phyloP scores from a whole-genome alignment of 2,888 invertebrate species.

The Agrotis clavis region DNA sequence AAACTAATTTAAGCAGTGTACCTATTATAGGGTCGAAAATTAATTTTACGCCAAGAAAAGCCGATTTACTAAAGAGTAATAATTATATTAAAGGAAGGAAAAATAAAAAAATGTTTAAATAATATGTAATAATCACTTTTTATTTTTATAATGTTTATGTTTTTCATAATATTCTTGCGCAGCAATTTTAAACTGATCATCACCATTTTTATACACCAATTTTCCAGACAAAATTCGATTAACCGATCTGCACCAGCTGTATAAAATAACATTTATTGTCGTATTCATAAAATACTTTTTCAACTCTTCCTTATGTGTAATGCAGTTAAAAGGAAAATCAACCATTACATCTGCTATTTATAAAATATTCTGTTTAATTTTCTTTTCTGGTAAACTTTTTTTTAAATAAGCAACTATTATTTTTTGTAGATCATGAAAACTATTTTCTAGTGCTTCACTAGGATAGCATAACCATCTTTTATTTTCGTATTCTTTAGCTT shows the following conservation, averaged over 20 bases:
- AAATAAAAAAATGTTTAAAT: not conserved
- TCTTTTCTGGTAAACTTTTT: not conserved
- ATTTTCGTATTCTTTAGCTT: not conserved
- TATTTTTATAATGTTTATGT: constrained; percentile 2
- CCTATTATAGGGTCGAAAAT: not conserved
- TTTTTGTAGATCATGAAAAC: not conserved
- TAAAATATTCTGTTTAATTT: not conserved
- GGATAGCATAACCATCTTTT: constrained; percentile 1
- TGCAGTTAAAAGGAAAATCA: constrained; percentile 2
- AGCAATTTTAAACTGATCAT: constrained; percentile 1
- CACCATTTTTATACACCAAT: not conserved
- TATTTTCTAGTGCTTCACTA: not conserved
- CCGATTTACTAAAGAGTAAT: not conserved
- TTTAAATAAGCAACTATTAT: not conserved
- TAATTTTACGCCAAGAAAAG: not conserved
- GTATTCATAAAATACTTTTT: not conserved
- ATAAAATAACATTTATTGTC: not conserved
- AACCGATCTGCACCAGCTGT: constrained; percentile 8
- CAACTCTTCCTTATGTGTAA: not conserved
- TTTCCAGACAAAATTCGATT: not conserved
- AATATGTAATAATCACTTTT: not conserved
- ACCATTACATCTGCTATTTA: not conserved
- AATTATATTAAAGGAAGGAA: not conserved
- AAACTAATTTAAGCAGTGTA: too few relatives aligned
- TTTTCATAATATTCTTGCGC: constrained; percentile 7